Percentiles rank a stretch among this genome's conserved stretches.
phyloP scores from a whole-genome alignment of 2,888 invertebrate genomes.

The Melieria crassipennis region DNA sequence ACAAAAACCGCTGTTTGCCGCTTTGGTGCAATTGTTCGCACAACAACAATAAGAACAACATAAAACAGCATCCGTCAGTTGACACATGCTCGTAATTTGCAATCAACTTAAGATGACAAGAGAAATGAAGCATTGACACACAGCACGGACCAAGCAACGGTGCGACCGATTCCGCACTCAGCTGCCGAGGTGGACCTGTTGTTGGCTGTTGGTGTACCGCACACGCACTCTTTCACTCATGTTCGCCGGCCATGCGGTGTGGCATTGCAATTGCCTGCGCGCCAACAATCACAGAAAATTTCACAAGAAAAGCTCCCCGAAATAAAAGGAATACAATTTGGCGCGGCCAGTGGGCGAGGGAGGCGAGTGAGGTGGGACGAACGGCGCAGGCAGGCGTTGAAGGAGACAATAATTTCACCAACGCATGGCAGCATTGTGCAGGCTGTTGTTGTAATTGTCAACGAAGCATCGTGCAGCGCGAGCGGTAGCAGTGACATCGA shows the following conservation, averaged over 20 bases:
- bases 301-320: background rate
- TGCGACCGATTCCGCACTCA: constrained; percentile 17
- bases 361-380: constrained; percentile 37
- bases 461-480: background rate
- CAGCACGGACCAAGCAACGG: constrained; percentile 57
- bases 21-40: too few relatives aligned
- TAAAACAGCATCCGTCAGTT: constrained; percentile 34
- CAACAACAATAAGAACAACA: background rate
- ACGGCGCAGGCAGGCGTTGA: constrained; percentile 26
- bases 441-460: constrained; percentile 9
- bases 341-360: constrained; percentile 27
- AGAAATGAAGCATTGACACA: constrained; percentile 64
- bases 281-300: constrained; percentile 38
- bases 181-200: constrained; percentile 38
- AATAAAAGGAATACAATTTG: background rate
- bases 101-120: constrained; percentile 65
- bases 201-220: constrained; percentile 19
- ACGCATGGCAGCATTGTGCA: constrained; percentile 31
- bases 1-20: background rate
- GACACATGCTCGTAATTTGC: constrained; percentile 63
- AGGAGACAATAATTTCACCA: constrained; percentile 42
- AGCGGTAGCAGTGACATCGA: background rate
- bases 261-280: constrained; percentile 37
- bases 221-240: constrained; percentile 31
- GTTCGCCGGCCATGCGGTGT: constrained; percentile 22